A percentile compares a stretch with the other conserved stretches of the same genome.
Conservation (phyloP, 1,140 invertebrate genomes). For the Pseudomyrmex gracilis region DNA sequence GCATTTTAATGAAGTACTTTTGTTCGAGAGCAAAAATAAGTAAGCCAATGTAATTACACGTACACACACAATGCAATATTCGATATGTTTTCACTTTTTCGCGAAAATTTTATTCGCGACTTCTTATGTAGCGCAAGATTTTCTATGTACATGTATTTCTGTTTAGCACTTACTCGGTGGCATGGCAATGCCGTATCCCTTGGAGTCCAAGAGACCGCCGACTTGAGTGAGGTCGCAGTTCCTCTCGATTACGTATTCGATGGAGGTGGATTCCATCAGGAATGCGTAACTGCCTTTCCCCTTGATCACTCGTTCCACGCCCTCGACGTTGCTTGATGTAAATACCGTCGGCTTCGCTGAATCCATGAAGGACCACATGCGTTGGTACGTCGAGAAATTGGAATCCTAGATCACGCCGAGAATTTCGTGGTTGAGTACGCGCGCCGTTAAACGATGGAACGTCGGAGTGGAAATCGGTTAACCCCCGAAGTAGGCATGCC, state of each 20-base stretch:
- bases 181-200: conserved; percentile 97
- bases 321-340: conserved; percentile 93
- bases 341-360: conserved; percentile 94
- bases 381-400: conserved; percentile 95
- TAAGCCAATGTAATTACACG: conserved; percentile 2
- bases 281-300: conserved; percentile 96
- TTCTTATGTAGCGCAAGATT: no score
- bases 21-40: background rate
- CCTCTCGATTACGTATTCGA: conserved; percentile 95
- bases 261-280: conserved; percentile 97
- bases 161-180: conserved; percentile 91
- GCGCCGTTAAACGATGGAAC: conserved; percentile 70
- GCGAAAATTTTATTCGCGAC: conserved; percentile 6
- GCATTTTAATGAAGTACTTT: conserved; percentile 12
- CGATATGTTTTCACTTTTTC: no score
- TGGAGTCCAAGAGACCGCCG: conserved; percentile 95
- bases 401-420: conserved; percentile 89
- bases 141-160: background rate
- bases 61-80: no score
- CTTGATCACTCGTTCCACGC: conserved; percentile 93
- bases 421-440: conserved; percentile 69
- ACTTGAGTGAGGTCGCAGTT: conserved; percentile 96
- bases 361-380: conserved; percentile 98
- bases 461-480: conserved; percentile 67
- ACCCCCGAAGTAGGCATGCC: conserved; percentile 68